Conservation (phyloP, 2,888 invertebrate genomes). For the Melolontha melolontha region DNA sequence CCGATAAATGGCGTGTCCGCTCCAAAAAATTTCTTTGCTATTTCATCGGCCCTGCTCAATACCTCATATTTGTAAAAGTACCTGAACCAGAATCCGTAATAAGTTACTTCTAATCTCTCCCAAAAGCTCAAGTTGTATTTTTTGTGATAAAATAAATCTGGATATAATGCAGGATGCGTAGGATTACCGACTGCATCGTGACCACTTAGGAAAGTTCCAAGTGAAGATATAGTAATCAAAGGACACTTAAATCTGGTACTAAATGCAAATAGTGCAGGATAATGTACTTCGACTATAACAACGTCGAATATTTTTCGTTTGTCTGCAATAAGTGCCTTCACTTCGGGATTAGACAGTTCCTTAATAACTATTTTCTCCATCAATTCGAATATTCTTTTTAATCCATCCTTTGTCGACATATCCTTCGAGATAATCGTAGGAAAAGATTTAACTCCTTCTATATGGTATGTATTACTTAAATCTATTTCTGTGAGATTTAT, state of each 20-base stretch:
- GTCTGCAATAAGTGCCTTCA: slow-evolving; percentile 40
- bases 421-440: slow-evolving; percentile 33
- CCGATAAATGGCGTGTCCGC: slow-evolving; percentile 57
- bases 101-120: slow-evolving; percentile 56
- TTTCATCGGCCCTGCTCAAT: slow-evolving; percentile 54
- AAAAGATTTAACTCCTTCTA: slow-evolving; percentile 35
- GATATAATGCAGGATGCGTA: slow-evolving; percentile 39
- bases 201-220: slow-evolving; percentile 32
- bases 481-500: slow-evolving; percentile 64
- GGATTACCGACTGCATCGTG: slow-evolving; percentile 43
- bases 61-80: slow-evolving; percentile 53
- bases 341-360: slow-evolving; percentile 36
- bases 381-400: slow-evolving; percentile 41
- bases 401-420: slow-evolving; percentile 41
- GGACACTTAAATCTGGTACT: slow-evolving; percentile 48
- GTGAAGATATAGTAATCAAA: slow-evolving; percentile 47
- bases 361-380: slow-evolving; percentile 43
- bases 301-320: slow-evolving; percentile 46
- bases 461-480: slow-evolving; percentile 49
- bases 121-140: slow-evolving; percentile 65
- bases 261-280: slow-evolving; percentile 45
- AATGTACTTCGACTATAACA: slow-evolving; percentile 45
- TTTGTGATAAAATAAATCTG: slow-evolving; percentile 54
- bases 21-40: slow-evolving; percentile 59
- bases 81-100: slow-evolving; percentile 54